phyloP scores from a whole-genome alignment of 2,888 invertebrate genomes.

The Lepidonotus clava region DNA sequence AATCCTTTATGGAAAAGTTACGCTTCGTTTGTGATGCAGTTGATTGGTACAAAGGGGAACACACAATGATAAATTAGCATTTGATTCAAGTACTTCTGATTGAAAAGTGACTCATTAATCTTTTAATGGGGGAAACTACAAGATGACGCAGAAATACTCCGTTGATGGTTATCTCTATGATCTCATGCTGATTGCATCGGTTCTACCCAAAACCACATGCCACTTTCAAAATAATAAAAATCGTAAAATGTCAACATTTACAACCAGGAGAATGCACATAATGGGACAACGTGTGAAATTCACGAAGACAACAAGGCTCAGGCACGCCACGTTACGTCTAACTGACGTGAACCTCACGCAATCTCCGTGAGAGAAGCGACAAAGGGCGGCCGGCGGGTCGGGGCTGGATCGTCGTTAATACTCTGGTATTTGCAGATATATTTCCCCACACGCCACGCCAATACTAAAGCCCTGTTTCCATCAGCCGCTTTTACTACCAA shows the following conservation, averaged over 20 bases:
- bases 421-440: constrained; percentile 40
- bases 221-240: background rate
- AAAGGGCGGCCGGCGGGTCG: too few relatives aligned
- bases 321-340: background rate
- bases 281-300: background rate
- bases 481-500: too few relatives aligned
- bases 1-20: background rate
- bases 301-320: background rate
- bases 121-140: too few relatives aligned
- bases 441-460: background rate
- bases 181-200: too few relatives aligned
- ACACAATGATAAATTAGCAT: background rate
- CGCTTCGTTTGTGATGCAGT: too few relatives aligned
- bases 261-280: too few relatives aligned
- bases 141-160: too few relatives aligned
- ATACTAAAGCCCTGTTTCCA: background rate
- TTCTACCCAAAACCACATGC: too few relatives aligned
- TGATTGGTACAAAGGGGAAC: background rate
- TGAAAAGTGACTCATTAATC: too few relatives aligned
- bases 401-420: background rate
- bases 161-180: too few relatives aligned
- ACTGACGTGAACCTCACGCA: background rate
- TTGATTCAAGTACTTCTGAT: too few relatives aligned
- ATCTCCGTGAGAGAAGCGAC: constrained; percentile 34
- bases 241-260: background rate